Evolutionary conservation across 2,888 invertebrate species (phyloP).

Genomic region (Archips crataeganus): DNA sequence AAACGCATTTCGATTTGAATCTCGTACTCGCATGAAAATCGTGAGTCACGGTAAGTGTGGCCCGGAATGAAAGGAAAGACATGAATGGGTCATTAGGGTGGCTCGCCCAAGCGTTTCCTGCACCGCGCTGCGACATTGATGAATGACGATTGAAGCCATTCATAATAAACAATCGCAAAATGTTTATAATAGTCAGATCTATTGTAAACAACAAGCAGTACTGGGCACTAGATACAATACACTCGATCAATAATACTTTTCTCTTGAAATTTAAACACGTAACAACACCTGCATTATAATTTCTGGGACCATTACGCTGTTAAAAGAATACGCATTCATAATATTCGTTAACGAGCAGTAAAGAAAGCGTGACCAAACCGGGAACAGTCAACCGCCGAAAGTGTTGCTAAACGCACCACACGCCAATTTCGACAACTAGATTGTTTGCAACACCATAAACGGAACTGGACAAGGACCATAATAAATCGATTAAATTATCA

Average conservation of each 20-base stretch:
- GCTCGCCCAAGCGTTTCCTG: conserved; percentile 64
- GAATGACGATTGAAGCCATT: conserved; percentile 52
- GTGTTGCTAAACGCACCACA: conserved; percentile 58
- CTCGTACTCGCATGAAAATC: conserved; percentile 51
- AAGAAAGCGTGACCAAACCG: conserved; percentile 68
- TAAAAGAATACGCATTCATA: conserved; percentile 29
- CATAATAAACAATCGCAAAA: conserved; percentile 21
- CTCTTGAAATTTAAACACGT: not conserved
- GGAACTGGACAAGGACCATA: conserved; percentile 12
- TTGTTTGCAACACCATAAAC: conserved; percentile 39
- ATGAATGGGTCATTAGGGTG: conserved; percentile 75
- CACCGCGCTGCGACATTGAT: conserved; percentile 59
- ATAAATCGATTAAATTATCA: conserved; percentile 14
- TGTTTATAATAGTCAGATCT: not conserved
- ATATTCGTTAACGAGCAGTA: conserved; percentile 47
- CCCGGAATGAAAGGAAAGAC: conserved; percentile 61
- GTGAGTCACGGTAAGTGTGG: conserved; percentile 62
- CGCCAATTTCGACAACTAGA: conserved; percentile 44
- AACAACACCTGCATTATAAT: not conserved
- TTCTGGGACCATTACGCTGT: conserved; percentile 13
- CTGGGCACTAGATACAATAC: not conserved
- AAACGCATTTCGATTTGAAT: conserved; percentile 51
- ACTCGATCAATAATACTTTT: conserved; percentile 5
- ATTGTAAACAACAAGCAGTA: not conserved
- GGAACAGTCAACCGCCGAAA: conserved; percentile 60